Conservation (phyloP, 2,797 vertebrate species). For the Loris lydekkerianus region DNA sequence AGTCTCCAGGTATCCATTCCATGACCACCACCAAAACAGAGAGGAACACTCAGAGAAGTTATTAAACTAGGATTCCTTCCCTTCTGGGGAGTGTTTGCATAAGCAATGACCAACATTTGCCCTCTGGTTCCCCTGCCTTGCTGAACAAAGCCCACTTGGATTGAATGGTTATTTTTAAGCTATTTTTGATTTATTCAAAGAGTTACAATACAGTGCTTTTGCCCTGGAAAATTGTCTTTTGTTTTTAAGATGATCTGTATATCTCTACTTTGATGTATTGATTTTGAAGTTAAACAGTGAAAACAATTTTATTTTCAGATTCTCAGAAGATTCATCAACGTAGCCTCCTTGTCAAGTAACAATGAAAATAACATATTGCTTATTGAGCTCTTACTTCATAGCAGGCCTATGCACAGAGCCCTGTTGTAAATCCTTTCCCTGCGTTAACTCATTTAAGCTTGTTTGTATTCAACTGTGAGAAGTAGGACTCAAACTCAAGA, state of each 20-base stretch:
- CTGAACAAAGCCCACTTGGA: not conserved
- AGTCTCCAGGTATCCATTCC: not conserved
- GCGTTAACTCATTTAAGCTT: not conserved
- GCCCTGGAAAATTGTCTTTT: not conserved
- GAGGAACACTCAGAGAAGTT: not conserved
- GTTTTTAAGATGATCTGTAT: conserved; percentile 3
- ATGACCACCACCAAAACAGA: not conserved
- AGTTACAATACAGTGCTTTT: not conserved
- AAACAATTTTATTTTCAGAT: conserved; percentile 51
- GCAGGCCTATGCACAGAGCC: not conserved
- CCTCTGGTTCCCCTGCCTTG: not conserved
- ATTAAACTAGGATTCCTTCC: not conserved
- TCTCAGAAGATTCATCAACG: conserved; percentile 26
- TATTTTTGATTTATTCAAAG: not conserved
- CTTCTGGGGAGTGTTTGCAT: not conserved
- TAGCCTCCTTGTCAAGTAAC: not conserved
- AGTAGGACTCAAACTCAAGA: not conserved
- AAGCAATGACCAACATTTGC: not conserved
- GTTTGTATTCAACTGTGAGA: not conserved
- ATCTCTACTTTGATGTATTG: not conserved
- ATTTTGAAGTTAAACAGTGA: conserved; percentile 53
- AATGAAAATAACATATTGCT: conserved; percentile 27
- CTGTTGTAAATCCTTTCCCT: not conserved
- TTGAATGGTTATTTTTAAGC: not conserved
- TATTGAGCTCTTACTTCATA: not conserved